These are phyloP conservation scores for Euura saliciscinereae DNA, from an alignment of 1,140 invertebrate species.

Conservation along the genomic window DNA sequence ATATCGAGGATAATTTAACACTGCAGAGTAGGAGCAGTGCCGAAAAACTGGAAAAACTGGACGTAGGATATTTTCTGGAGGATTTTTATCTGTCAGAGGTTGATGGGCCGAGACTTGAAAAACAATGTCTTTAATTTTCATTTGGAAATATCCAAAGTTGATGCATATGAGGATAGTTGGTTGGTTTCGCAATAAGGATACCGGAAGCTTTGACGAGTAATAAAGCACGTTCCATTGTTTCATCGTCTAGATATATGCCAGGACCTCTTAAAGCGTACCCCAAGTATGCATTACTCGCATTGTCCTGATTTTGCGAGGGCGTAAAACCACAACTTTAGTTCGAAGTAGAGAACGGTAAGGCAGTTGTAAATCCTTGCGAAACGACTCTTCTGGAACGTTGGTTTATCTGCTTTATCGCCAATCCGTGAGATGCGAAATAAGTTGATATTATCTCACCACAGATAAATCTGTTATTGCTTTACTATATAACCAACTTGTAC, in stretches of 20 bases:
- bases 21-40: too few species aligned
- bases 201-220: constrained; percentile 39
- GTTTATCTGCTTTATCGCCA: constrained; percentile 39
- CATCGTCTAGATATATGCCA: neutral
- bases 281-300: constrained; percentile 37
- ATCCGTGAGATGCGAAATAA: constrained; percentile 25
- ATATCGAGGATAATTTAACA: neutral
- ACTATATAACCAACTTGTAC: neutral
- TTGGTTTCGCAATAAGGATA: constrained; percentile 3
- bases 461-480: constrained; percentile 4
- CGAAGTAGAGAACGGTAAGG: constrained; percentile 17
- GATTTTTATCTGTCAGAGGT: neutral
- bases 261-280: neutral
- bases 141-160: neutral
- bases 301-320: constrained; percentile 33
- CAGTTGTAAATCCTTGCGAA: constrained; percentile 30
- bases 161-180: neutral
- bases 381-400: neutral
- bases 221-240: constrained; percentile 35
- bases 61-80: neutral
- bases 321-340: constrained; percentile 30
- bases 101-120: neutral
- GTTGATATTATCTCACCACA: constrained; percentile 6
- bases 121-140: too few species aligned
- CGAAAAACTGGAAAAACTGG: too few species aligned